These are phyloP conservation scores for Dallia pectoralis DNA, from an alignment of 2,797 vertebrate genomes.

Conservation along the genomic window DNA sequence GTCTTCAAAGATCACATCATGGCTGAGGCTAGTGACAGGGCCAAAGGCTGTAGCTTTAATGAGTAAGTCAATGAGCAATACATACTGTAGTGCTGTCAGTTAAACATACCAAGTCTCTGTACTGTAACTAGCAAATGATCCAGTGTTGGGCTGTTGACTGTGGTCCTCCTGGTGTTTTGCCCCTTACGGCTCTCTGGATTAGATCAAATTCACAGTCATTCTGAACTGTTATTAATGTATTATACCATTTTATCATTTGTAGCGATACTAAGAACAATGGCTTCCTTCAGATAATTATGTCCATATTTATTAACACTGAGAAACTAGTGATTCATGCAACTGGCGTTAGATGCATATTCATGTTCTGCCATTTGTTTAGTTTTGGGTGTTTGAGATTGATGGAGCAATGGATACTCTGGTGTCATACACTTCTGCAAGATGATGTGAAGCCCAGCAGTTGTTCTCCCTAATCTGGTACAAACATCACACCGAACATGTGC, in stretches of 20 bases:
- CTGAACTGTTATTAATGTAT: not conserved
- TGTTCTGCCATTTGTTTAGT: not conserved
- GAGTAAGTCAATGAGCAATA: conserved; percentile 68
- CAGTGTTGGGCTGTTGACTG: conserved; percentile 57
- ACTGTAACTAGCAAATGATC: conserved; percentile 65
- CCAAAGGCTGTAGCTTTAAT: conserved; percentile 60
- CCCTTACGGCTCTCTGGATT: conserved; percentile 37
- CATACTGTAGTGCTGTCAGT: conserved; percentile 39
- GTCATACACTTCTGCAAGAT: not conserved
- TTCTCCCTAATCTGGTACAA: not conserved
- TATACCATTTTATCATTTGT: not conserved
- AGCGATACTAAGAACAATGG: not conserved
- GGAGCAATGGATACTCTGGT: not conserved
- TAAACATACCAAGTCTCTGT: conserved; percentile 50
- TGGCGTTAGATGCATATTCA: not conserved
- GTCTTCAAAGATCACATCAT: conserved; percentile 24
- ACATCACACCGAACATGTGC: not conserved
- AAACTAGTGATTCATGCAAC: not conserved
- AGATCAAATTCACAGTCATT: conserved; percentile 2
- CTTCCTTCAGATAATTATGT: not conserved
- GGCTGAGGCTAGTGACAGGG: conserved; percentile 49
- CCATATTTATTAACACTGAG: not conserved
- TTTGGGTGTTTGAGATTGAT: not conserved
- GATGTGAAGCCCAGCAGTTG: not conserved
- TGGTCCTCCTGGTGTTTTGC: conserved; percentile 39